These are phyloP conservation scores for Drosophila subsilvestris DNA, from an alignment of 2,888 invertebrate species.

Conservation along the genomic window DNA sequence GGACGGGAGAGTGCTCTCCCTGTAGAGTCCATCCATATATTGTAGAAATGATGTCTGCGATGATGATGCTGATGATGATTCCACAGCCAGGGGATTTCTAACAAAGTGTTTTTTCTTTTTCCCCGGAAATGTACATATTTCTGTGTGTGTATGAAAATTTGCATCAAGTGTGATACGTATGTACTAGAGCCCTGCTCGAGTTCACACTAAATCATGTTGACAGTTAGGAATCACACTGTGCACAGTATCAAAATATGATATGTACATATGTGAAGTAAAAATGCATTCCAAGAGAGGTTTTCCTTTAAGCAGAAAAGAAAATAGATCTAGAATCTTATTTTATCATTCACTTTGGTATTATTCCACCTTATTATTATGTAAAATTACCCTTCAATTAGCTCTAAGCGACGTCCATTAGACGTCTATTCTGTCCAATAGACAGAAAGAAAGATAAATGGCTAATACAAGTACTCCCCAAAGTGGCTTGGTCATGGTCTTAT, in stretches of 20 bases:
- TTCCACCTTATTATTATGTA: constrained; percentile 13
- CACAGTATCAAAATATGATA: too few relatives aligned
- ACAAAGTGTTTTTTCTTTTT: constrained; percentile 18
- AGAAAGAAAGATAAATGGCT: constrained; percentile 5
- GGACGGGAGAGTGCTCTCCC: constrained; percentile 32
- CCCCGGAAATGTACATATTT: constrained; percentile 2
- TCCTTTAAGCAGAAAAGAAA: constrained; percentile 2
- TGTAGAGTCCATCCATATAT: constrained; percentile 7
- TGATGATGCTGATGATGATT: constrained; percentile 22
- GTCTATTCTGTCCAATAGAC: neutral
- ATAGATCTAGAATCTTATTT: neutral
- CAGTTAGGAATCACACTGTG: too few relatives aligned
- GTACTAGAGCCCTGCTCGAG: too few relatives aligned
- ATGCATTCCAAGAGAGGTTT: constrained; percentile 17
- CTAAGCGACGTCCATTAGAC: constrained; percentile 32
- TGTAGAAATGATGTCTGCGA: neutral
- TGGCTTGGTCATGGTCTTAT: constrained; percentile 62
- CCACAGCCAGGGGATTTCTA: constrained; percentile 24
- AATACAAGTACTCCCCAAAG: constrained; percentile 24
- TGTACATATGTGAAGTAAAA: constrained; percentile 27
- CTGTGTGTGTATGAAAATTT: constrained; percentile 21
- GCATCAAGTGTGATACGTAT: constrained; percentile 27
- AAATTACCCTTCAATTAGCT: constrained; percentile 42
- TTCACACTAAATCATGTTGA: too few relatives aligned
- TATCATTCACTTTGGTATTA: neutral